Percentiles rank a stretch among this genome's conserved stretches.
These are phyloP conservation scores for Calonectris borealis DNA, from an alignment of 2,113 vertebrate genomes.

Conservation along the genomic window DNA sequence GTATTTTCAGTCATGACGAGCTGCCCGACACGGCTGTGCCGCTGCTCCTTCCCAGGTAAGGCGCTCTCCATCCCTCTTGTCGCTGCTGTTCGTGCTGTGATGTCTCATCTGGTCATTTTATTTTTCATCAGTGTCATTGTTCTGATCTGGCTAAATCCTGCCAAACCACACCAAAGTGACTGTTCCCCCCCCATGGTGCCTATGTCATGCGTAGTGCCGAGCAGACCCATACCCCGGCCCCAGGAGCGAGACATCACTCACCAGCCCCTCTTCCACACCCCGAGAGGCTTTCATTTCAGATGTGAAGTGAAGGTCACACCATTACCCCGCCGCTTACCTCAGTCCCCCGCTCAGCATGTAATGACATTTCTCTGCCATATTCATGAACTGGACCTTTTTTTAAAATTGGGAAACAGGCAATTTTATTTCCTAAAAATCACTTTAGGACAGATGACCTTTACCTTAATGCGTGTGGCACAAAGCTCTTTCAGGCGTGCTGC, in stretches of 20 bases:
- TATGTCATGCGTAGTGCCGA: accelerated
- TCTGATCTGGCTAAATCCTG: not conserved
- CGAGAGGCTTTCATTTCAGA: not conserved
- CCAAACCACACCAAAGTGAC: not conserved
- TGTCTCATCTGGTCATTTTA: not conserved
- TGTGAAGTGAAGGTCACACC: not conserved
- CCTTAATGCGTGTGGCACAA: not conserved
- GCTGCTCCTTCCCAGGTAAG: not conserved
- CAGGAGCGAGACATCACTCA: not conserved
- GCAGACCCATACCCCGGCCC: accelerated
- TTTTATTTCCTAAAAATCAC: not conserved
- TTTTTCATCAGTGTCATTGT: not conserved
- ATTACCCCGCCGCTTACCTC: not conserved
- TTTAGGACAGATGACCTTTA: not conserved
- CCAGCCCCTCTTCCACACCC: not conserved
- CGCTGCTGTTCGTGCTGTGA: not conserved
- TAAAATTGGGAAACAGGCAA: not conserved
- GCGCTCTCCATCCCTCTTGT: not conserved
- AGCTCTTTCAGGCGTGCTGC: not conserved
- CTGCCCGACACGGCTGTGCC: accelerated
- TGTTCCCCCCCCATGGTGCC: not conserved
- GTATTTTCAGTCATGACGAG: not conserved
- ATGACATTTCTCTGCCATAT: not conserved
- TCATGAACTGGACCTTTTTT: not conserved
- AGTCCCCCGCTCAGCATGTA: not conserved